Evolutionary conservation across 2,797 vertebrate genomes (phyloP).

Genomic region (Heteromormyrus szaboi): DNA sequence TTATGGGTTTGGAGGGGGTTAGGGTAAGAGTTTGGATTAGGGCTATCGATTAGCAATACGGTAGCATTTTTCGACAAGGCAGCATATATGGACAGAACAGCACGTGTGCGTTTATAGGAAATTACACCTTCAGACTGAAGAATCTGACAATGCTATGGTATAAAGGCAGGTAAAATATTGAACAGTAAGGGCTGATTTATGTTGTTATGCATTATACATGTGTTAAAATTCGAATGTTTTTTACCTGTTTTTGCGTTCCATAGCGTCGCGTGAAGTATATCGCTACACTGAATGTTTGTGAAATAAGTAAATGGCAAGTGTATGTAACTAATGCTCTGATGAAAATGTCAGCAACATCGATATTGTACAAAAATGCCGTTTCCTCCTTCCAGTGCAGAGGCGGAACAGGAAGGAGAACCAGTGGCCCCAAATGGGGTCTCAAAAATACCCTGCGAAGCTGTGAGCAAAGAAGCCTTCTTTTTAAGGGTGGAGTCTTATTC

Average conservation of each 20-base stretch:
- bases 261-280: background rate
- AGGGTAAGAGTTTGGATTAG: too few relatives aligned
- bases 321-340: background rate
- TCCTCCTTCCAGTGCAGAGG: constrained; percentile 59
- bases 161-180: background rate
- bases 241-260: background rate
- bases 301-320: background rate
- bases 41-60: too few relatives aligned
- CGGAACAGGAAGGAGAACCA: constrained; percentile 39
- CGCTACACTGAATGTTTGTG: background rate
- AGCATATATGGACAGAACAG: too few relatives aligned
- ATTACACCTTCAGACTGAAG: background rate
- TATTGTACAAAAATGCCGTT: background rate
- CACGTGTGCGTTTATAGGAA: background rate
- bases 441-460: constrained; percentile 65
- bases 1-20: too few relatives aligned
- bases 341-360: background rate
- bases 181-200: background rate
- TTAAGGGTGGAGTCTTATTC: constrained; percentile 85
- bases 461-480: constrained; percentile 84
- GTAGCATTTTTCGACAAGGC: too few relatives aligned
- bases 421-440: constrained; percentile 55
- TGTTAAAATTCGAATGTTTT: background rate
- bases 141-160: background rate
- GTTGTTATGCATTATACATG: background rate